phyloP scores from a whole-genome alignment of 2,888 invertebrate species.

The Octodonta nipae region DNA sequence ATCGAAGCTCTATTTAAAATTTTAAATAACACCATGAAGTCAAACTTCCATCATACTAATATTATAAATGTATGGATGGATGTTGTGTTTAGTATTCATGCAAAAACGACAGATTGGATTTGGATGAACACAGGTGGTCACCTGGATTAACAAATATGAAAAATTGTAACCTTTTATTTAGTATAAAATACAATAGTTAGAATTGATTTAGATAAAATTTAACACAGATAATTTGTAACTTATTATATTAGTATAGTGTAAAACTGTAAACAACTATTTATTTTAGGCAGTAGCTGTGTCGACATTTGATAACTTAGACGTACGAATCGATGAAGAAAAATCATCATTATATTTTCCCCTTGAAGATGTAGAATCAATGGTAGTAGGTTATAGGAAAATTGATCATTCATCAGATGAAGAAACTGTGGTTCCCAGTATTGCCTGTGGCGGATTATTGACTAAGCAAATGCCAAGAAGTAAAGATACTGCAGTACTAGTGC shows the following conservation, averaged over 20 bases:
- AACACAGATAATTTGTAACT: constrained; percentile 1
- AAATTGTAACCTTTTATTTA: too few relatives aligned
- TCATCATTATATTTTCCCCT: constrained; percentile 54
- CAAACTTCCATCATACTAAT: too few relatives aligned
- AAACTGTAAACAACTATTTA: too few relatives aligned
- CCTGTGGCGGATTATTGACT: constrained; percentile 40
- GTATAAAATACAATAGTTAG: too few relatives aligned
- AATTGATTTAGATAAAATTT: neutral
- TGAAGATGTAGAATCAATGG: constrained; percentile 43
- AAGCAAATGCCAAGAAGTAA: constrained; percentile 39
- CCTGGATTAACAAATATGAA: too few relatives aligned
- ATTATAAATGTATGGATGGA: too few relatives aligned
- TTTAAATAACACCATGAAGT: too few relatives aligned
- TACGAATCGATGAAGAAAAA: constrained; percentile 40
- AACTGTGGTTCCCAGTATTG: constrained; percentile 25
- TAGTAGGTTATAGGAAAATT: constrained; percentile 52
- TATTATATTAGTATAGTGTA: constrained; percentile 2
- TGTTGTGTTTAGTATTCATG: too few relatives aligned
- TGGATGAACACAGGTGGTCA: too few relatives aligned
- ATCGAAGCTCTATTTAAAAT: too few relatives aligned
- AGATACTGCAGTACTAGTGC: constrained; percentile 44
- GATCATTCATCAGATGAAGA: constrained; percentile 23
- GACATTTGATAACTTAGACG: constrained; percentile 41
- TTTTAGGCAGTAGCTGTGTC: constrained; percentile 30
- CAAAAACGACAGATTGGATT: too few relatives aligned